Conservation (phyloP, 53 echinoderm and acorn worm species). For the Crossaster papposus region DNA sequence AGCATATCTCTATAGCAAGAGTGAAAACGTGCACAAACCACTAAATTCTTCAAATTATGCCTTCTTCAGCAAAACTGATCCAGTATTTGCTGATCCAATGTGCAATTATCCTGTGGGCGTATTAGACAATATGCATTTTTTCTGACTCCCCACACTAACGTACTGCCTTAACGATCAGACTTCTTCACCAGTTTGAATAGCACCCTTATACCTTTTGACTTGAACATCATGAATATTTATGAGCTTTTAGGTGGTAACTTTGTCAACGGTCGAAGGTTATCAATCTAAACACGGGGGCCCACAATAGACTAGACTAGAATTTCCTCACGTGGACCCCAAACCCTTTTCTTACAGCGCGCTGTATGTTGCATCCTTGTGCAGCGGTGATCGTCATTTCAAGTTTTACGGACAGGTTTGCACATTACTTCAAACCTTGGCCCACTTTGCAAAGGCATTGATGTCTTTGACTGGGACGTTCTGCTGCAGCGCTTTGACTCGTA, state of each 20-base stretch:
- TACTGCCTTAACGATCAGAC: too few species aligned
- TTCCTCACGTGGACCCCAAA: constrained; percentile 4
- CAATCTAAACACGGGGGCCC: background rate
- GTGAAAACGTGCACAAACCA: too few species aligned
- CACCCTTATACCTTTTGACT: background rate
- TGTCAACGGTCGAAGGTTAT: background rate
- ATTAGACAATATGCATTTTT: too few species aligned
- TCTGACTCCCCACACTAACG: too few species aligned
- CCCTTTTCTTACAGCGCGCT: background rate
- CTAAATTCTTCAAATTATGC: too few species aligned
- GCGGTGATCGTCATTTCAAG: background rate
- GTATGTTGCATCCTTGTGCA: background rate
- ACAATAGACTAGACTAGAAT: background rate
- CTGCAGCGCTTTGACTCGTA: constrained; percentile 90
- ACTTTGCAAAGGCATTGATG: constrained; percentile 71
- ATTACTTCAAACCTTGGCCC: constrained; percentile 85
- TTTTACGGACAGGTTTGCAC: background rate
- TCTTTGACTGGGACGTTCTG: constrained; percentile 96
- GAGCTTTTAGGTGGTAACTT: background rate
- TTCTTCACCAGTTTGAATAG: background rate
- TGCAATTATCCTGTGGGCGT: too few species aligned
- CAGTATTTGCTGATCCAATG: too few species aligned
- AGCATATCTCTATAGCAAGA: too few species aligned
- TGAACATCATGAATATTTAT: background rate
- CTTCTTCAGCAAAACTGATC: too few species aligned